Percentiles rank a stretch among this genome's conserved stretches.
phyloP scores from a whole-genome alignment of 2,113 vertebrate species.

The Morphnarchus princeps region DNA sequence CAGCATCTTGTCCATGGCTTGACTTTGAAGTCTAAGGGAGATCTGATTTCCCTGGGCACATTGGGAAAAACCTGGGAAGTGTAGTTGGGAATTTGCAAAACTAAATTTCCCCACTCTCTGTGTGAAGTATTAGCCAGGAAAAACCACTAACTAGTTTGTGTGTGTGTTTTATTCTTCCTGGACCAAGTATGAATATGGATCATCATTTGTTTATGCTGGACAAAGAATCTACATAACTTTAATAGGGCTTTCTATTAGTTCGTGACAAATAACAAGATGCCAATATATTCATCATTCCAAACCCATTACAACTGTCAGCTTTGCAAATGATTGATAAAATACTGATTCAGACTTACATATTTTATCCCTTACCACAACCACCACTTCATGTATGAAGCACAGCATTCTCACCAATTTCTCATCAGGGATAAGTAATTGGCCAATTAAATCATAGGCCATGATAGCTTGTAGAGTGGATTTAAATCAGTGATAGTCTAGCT shows the following conservation, averaged over 20 bases:
- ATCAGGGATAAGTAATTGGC: not conserved
- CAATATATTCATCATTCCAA: not conserved
- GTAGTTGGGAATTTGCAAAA: not conserved
- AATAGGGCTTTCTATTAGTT: slow-evolving; percentile 26
- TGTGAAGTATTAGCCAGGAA: not conserved
- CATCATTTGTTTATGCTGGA: slow-evolving; percentile 3
- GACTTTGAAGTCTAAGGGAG: not conserved
- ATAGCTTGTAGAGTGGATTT: not conserved
- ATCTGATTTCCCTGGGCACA: not conserved
- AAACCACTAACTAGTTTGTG: not conserved
- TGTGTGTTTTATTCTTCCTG: not conserved
- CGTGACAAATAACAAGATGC: not conserved
- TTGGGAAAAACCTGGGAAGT: not conserved
- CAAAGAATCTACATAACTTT: not conserved
- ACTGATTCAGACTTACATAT: not conserved
- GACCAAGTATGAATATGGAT: not conserved
- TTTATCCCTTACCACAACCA: not conserved
- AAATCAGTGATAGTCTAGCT: not conserved
- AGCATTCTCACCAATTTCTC: not conserved
- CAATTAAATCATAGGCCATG: slow-evolving; percentile 2
- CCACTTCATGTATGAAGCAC: not conserved
- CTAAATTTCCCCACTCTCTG: not conserved
- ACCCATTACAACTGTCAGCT: not conserved
- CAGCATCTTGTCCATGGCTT: not conserved
- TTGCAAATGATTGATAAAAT: not conserved